A percentile compares a stretch with the other conserved stretches of the same genome.
Evolutionary conservation across 2,113 vertebrate genomes (phyloP).

Genomic region (Engystomops pustulosus): DNA sequence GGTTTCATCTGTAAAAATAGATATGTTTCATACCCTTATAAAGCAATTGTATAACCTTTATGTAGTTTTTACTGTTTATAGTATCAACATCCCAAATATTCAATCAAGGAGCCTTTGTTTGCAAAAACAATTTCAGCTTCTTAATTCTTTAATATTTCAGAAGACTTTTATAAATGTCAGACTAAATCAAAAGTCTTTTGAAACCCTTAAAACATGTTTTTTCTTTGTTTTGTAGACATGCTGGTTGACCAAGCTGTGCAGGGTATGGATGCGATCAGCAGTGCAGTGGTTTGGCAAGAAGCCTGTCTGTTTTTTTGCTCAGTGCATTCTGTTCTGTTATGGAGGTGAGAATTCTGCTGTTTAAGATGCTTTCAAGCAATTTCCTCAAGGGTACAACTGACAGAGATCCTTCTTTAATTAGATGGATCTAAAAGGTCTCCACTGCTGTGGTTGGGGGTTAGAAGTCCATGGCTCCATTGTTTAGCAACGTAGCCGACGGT

Average conservation of each 20-base stretch:
- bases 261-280: not conserved
- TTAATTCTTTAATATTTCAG: not conserved
- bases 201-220: conserved; percentile 10
- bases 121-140: not conserved
- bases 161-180: conserved; percentile 8
- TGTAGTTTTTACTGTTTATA: not conserved
- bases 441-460: conserved; percentile 28
- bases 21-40: no score
- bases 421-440: conserved; percentile 26
- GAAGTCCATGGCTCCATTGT: conserved; percentile 11
- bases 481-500: not conserved
- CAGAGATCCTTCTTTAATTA: conserved; percentile 33
- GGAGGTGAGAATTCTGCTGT: conserved; percentile 33
- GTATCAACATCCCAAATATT: not conserved
- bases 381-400: conserved; percentile 27
- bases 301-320: conserved; percentile 13
- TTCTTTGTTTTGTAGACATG: conserved; percentile 36
- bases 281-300: conserved; percentile 23
- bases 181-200: conserved; percentile 15
- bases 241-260: conserved; percentile 33
- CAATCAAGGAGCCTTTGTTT: not conserved
- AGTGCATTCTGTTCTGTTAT: conserved; percentile 14
- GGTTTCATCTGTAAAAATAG: no score
- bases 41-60: not conserved
- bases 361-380: conserved; percentile 22